Percentiles rank a stretch among this genome's conserved stretches.
Evolutionary conservation across 2,888 invertebrate genomes (phyloP).

Genomic region (Calameuta idolon): DNA sequence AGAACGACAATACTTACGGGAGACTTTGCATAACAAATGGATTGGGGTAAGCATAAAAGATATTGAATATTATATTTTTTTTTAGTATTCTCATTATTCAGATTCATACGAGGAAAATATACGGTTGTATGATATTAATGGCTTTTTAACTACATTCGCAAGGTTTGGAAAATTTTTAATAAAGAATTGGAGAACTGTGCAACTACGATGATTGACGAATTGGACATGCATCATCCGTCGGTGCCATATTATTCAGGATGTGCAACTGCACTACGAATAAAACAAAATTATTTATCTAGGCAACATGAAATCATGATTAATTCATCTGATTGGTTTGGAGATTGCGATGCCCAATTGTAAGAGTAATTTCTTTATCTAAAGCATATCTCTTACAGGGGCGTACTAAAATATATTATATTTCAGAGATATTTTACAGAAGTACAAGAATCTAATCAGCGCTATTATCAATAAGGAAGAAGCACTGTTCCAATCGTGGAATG

Average conservation of each 20-base stretch:
- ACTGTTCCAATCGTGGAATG: slow-evolving; percentile 33
- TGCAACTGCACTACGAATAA: slow-evolving; percentile 75
- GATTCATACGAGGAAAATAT: background rate
- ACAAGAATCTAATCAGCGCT: slow-evolving; percentile 35
- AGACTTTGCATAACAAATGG: slow-evolving; percentile 50
- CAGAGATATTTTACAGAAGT: slow-evolving; percentile 42
- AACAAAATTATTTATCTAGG: slow-evolving; percentile 69
- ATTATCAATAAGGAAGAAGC: slow-evolving; percentile 31
- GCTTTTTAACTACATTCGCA: background rate
- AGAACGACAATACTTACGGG: slow-evolving; percentile 36
- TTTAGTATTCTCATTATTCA: background rate
- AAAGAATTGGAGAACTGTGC: slow-evolving; percentile 80
- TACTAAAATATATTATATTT: slow-evolving; percentile 27
- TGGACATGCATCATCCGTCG: slow-evolving; percentile 73
- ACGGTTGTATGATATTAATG: background rate
- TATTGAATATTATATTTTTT: slow-evolving; percentile 3
- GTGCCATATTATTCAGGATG: slow-evolving; percentile 79
- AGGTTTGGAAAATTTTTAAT: slow-evolving; percentile 82
- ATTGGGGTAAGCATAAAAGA: slow-evolving; percentile 38
- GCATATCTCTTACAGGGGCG: background rate
- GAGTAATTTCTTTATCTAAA: slow-evolving; percentile 16
- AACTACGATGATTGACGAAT: slow-evolving; percentile 73
- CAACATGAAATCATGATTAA: slow-evolving; percentile 48
- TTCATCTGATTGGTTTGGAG: slow-evolving; percentile 57
- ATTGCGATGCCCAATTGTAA: slow-evolving; percentile 44